Conservation (phyloP, 1,140 invertebrate species). For the Eupeodes corollae region DNA sequence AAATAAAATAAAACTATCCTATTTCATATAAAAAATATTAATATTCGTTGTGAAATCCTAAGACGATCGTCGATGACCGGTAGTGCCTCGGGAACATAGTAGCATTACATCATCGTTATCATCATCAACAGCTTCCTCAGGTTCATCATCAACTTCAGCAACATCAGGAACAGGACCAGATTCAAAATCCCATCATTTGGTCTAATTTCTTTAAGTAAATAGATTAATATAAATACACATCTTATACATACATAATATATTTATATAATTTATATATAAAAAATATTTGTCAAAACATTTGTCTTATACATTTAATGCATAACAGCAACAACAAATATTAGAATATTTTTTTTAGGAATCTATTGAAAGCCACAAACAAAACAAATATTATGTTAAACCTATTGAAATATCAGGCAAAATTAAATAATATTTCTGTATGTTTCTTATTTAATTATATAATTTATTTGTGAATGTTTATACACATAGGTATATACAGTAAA, state of each 20-base stretch:
- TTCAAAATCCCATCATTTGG: background rate
- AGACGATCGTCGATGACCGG: slow-evolving; percentile 11
- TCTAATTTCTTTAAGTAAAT: background rate
- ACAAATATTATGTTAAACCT: too few species aligned
- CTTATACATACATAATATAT: background rate
- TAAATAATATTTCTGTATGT: too few species aligned
- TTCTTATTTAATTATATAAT: too few species aligned
- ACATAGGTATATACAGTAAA: too few species aligned
- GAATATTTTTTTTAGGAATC: too few species aligned
- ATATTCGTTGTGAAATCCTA: too few species aligned
- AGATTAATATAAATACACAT: background rate
- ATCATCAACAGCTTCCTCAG: slow-evolving; percentile 1
- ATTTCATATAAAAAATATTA: too few species aligned
- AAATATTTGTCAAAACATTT: background rate
- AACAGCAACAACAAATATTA: too few species aligned
- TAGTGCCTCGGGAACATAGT: slow-evolving; percentile 9
- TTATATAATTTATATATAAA: background rate
- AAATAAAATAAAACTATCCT: background rate
- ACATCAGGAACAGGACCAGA: background rate
- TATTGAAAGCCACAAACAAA: too few species aligned
- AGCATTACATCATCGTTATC: background rate
- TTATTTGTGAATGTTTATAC: too few species aligned
- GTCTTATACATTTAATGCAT: background rate
- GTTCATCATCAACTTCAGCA: slow-evolving; percentile 1
- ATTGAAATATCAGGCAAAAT: too few species aligned